These are phyloP conservation scores for Malurus splendens DNA, from an alignment of 2,797 vertebrate species.

Conservation along the genomic window DNA sequence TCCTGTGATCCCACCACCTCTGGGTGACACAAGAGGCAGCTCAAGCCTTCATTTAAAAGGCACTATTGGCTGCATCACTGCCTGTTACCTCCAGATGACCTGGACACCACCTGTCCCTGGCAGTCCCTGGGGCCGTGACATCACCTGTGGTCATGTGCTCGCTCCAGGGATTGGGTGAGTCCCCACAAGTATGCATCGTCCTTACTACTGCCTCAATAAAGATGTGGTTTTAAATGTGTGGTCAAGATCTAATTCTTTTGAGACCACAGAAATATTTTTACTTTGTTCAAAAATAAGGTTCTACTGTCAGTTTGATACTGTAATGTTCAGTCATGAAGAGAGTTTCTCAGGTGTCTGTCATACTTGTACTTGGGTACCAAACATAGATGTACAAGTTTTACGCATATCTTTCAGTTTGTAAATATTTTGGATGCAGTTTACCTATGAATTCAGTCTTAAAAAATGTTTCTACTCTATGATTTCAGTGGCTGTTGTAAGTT, in stretches of 20 bases:
- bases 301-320: neutral
- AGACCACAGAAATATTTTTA: neutral
- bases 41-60: neutral
- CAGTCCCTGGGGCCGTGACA: rapidly evolving
- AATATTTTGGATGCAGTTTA: neutral
- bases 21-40: rapidly evolving
- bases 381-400: neutral
- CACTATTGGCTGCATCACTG: neutral
- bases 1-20: neutral
- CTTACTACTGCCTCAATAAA: neutral
- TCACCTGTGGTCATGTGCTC: rapidly evolving
- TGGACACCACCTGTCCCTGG: neutral
- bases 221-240: neutral
- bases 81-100: neutral
- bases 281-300: neutral
- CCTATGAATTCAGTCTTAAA: neutral
- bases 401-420: neutral
- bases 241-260: neutral
- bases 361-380: neutral
- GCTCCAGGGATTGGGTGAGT: rapidly evolving
- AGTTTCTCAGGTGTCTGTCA: neutral
- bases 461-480: neutral
- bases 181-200: rapidly evolving
- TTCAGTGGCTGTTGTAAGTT: neutral
- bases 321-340: neutral